A percentile compares a stretch with the other conserved stretches of the same genome.
phyloP scores from a whole-genome alignment of 1,140 invertebrate species.

The Caenorhabditis tropicalis region DNA sequence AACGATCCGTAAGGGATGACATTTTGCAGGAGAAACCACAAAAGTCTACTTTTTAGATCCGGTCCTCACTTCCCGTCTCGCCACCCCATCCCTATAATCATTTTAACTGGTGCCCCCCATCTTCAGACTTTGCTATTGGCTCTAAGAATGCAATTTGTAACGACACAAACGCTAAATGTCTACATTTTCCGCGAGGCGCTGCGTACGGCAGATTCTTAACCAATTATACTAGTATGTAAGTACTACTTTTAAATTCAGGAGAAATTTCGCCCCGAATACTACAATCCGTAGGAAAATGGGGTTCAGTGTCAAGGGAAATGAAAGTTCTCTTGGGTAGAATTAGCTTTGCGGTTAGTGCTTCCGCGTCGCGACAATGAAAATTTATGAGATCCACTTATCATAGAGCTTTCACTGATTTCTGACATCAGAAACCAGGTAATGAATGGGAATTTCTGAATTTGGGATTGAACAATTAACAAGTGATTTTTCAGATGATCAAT shows the following conservation, averaged over 20 bases:
- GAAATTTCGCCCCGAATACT: background rate
- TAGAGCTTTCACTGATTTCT: background rate
- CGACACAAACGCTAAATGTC: background rate
- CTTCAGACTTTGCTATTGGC: conserved; percentile 1
- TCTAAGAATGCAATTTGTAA: conserved; percentile 41
- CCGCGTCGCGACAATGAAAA: background rate
- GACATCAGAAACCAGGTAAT: background rate
- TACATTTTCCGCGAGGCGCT: background rate
- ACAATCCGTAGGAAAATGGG: background rate
- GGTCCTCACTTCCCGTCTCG: background rate
- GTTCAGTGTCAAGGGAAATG: conserved; percentile 20
- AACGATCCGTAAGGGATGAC: background rate
- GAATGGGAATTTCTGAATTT: background rate
- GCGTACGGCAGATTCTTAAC: background rate
- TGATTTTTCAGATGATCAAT: too few species aligned
- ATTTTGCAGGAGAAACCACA: background rate
- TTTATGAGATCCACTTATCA: background rate
- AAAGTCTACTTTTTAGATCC: background rate
- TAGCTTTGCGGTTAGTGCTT: background rate
- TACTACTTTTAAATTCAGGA: background rate
- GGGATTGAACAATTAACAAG: too few species aligned
- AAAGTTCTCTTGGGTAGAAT: background rate
- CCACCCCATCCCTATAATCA: conserved; percentile 36
- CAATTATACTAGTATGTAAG: conserved; percentile 1
- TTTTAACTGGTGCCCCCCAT: conserved; percentile 36